These are phyloP conservation scores for Stegana nigrithorax DNA, from an alignment of 2,888 invertebrate genomes.

Conservation along the genomic window DNA sequence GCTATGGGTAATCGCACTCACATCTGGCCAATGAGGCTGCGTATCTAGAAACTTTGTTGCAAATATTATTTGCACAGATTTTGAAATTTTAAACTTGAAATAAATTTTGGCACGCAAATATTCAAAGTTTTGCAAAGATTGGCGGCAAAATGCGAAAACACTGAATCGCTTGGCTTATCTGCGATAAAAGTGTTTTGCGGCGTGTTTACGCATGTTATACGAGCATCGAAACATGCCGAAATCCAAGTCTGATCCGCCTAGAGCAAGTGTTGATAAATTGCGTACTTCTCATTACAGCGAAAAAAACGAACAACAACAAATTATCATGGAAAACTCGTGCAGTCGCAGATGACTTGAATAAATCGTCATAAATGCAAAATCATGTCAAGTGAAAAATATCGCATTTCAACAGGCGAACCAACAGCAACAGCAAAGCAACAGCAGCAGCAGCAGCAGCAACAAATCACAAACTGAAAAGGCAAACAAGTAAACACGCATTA, in stretches of 20 bases:
- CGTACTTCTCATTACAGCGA: neutral
- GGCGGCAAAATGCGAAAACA: too few species aligned
- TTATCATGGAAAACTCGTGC: neutral
- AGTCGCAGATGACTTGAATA: constrained; percentile 11
- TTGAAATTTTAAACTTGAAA: too few species aligned
- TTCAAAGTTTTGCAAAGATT: too few species aligned
- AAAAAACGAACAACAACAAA: neutral
- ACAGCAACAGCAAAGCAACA: constrained; percentile 40
- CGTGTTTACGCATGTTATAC: constrained; percentile 45
- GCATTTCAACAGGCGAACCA: constrained; percentile 40
- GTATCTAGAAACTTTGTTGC: too few species aligned
- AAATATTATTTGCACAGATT: too few species aligned
- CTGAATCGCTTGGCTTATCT: constrained; percentile 33
- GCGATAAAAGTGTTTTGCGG: constrained; percentile 48
- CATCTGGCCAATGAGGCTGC: too few species aligned
- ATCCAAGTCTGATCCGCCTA: neutral
- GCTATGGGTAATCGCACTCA: too few species aligned
- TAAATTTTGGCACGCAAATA: too few species aligned
- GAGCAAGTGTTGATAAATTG: constrained; percentile 2
- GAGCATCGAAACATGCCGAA: constrained; percentile 1
- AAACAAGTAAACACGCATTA: too few species aligned
- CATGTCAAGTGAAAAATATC: constrained; percentile 36
- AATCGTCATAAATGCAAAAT: constrained; percentile 17
- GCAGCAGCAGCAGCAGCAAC: constrained; percentile 24
- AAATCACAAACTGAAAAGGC: constrained; percentile 51